Evolutionary conservation across 1,140 invertebrate species (phyloP), one percentile per base, ranked within the genome.

Genomic region (Sminthurinus signatus): DNA sequence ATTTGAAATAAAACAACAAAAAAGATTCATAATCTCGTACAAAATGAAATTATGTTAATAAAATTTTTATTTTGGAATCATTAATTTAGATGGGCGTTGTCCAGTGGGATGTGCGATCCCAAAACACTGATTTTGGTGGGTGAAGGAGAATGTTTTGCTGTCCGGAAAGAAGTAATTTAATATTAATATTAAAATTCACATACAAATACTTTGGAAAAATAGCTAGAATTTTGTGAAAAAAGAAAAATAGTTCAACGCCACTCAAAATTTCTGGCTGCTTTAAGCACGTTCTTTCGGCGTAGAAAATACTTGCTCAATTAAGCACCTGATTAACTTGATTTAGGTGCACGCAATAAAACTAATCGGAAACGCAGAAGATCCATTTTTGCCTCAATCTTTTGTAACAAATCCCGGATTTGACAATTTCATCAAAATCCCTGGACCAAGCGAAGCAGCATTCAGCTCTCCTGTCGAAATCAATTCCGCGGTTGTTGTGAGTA

Each of bases 341-440:
- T n/a, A 63, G 61, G 29, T 63, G 17, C 51, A 31, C 14, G 31
- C 52, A 31, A 54, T 63, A 29, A 56, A 63, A 23, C 43, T 56
- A 4, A 2, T 63, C 19, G 61, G 61, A 46, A 48, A 56, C 23
- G 25, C 42, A 1, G 28, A 57, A 8, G 54, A 57, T 1, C 61
- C 61, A 23, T 63, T 63, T 27, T n/a, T 17, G n/a, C 48, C 61
- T 0, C 28, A 51, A 1, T 27, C 54, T 39, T 63, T 28, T 23
- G 43, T 55, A 0, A 52, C 29, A 2, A 14, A 51, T 2, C 15
- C 21, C 10, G 39, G 23, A 32, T 56, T 63, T 1, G 28, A 15
- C 1, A 8, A 27, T 0, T 31, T 56, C 8, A 17, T 17, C 17
- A 28, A 48, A 29, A 44, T 63, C 17, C 51, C 60, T 10, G 32